Base-by-base conservation (phyloP, 2,888 invertebrate species). In the Philopedon plagiatum region DNA sequence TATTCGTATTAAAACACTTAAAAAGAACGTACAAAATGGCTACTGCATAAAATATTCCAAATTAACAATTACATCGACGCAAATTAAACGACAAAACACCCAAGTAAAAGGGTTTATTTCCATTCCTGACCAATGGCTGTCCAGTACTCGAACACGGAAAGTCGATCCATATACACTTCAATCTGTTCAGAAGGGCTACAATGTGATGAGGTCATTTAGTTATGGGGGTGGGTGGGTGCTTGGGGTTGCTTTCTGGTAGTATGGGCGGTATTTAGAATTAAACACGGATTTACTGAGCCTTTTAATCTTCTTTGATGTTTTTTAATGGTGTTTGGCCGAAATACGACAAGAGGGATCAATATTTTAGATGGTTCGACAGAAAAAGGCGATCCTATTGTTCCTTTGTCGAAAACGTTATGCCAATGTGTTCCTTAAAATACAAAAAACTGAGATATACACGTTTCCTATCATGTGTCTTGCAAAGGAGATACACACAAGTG, bases 121-220 rank as follows among this genome's bases (percentile, higher is more conserved):
- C 75, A 74, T 49, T 46, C 66, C 78, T 79, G 80, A 82, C 82
- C 83, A 83, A 83, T 82, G 75, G 76, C 73, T 76, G 75, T 64
- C 58, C 54, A 46, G 76, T 78, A 78, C 78, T 79, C 77, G 76
- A 62, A 81, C 81, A 81, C 79, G 80, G 80, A 76, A 78, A 80
- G 80, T 81, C 81, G 81, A 81, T 83, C 82, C 82, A 81, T 80
- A n/a, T n/a, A 78, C 79, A 81, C 81, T 81, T 82, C 83, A 83
- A 83, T 83, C 82, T 80, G 80, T 73, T 75, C 78, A 71, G 80
- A 81, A 80, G 82, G 83, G 81, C 81, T 80, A 76, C 78, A 81
- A 81, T 78, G 78, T 80, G 83, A 83, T 82, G 83, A 83, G 83
- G 82, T 82, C 82, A 83, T 81, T 81, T 78, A 69, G 76, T 78